Conservation (phyloP, 2,113 vertebrate genomes). For the Bufo gargarizans region DNA sequence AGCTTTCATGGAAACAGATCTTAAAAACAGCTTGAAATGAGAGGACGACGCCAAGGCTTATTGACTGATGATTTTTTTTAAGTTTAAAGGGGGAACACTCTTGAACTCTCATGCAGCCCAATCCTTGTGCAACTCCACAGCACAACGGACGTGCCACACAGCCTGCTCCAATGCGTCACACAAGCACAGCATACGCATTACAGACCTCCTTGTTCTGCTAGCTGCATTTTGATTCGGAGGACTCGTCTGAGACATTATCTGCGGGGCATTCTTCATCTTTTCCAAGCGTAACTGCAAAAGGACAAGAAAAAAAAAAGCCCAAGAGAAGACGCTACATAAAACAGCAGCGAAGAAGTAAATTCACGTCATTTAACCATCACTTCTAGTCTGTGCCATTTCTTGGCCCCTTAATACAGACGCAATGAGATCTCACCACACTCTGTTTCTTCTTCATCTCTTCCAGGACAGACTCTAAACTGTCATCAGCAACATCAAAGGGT, state of each 20-base stretch:
- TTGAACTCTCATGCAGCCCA: background rate
- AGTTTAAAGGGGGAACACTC: background rate
- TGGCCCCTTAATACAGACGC: slow-evolving; percentile 60
- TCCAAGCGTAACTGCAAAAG: slow-evolving; percentile 59
- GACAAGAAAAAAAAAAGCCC: background rate
- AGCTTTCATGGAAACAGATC: background rate
- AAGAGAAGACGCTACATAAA: background rate
- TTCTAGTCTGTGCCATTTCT: background rate
- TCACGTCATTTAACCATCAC: background rate
- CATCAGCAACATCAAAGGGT: slow-evolving; percentile 87
- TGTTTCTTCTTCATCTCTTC: slow-evolving; percentile 84
- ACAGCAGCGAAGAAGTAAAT: background rate
- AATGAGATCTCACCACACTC: slow-evolving; percentile 70
- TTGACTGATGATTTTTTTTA: background rate
- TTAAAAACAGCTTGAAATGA: background rate
- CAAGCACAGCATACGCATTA: background rate
- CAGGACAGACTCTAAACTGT: slow-evolving; percentile 79
- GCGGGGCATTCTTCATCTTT: slow-evolving; percentile 66
- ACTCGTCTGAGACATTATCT: slow-evolving; percentile 74
- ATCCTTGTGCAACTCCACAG: slow-evolving; percentile 1
- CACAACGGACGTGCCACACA: slow-evolving; percentile 1
- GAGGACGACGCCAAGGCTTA: background rate
- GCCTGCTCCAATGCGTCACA: background rate
- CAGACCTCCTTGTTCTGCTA: slow-evolving; percentile 74
- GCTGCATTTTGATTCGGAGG: slow-evolving; percentile 71